Conservation (phyloP, 2,888 invertebrate species). For the Cosmopolites sordidus region DNA sequence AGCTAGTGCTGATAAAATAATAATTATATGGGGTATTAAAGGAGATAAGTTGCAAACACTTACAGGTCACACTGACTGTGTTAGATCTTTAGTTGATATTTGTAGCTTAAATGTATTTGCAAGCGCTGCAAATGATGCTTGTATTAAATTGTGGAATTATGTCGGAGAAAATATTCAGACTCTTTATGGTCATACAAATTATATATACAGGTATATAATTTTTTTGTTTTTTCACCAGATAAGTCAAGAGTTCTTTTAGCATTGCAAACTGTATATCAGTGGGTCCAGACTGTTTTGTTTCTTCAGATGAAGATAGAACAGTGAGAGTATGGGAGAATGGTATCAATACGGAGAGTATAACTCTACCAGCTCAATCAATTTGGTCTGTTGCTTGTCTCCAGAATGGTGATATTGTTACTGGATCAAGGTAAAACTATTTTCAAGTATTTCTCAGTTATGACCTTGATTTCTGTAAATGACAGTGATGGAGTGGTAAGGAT, state of each 20-base stretch:
- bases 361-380: conserved; percentile 80
- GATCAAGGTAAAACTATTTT: conserved; percentile 46
- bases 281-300: conserved; percentile 63
- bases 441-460: background rate
- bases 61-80: conserved; percentile 88
- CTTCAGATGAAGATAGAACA: conserved; percentile 85
- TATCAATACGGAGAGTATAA: conserved; percentile 61
- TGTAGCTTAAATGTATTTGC: conserved; percentile 72
- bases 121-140: conserved; percentile 90
- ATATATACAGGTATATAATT: conserved; percentile 69
- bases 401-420: conserved; percentile 89
- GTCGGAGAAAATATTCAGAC: conserved; percentile 72
- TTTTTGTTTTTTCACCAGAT: no score
- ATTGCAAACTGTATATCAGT: conserved; percentile 56
- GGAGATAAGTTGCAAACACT: conserved; percentile 64
- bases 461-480: no score
- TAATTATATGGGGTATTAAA: conserved; percentile 74
- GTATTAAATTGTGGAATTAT: conserved; percentile 78
- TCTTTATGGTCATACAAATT: conserved; percentile 81
- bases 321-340: conserved; percentile 74
- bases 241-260: conserved; percentile 43
- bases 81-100: conserved; percentile 68
- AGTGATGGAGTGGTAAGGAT: conserved; percentile 87
- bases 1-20: conserved; percentile 88
- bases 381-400: conserved; percentile 79